Conservation (phyloP, 2,888 invertebrate genomes). For the Aphrophora alni region DNA sequence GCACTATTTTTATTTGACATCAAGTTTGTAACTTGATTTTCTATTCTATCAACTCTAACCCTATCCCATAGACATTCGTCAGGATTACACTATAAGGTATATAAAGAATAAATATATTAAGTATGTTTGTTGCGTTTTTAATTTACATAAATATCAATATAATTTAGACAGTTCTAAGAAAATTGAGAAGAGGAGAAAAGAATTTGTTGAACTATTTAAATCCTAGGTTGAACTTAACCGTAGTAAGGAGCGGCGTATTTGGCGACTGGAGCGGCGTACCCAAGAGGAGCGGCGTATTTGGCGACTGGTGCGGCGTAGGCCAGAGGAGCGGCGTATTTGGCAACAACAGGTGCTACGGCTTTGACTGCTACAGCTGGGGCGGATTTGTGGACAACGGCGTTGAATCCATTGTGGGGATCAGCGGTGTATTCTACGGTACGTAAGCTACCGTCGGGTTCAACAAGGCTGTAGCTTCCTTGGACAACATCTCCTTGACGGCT, state of each 20-base stretch:
- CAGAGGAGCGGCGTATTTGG: slow-evolving; percentile 34
- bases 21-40: too few relatives aligned
- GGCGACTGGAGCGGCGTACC: slow-evolving; percentile 53
- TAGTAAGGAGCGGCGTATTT: slow-evolving; percentile 29
- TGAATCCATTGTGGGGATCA: slow-evolving; percentile 38
- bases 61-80: too few relatives aligned
- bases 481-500: slow-evolving; percentile 2
- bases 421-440: slow-evolving; percentile 44
- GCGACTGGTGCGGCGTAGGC: slow-evolving; percentile 50
- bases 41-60: too few relatives aligned
- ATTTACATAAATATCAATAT: neutral
- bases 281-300: slow-evolving; percentile 56
- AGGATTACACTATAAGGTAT: too few relatives aligned
- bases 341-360: neutral
- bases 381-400: slow-evolving; percentile 41
- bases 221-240: neutral
- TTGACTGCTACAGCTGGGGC: neutral
- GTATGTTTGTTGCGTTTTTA: neutral
- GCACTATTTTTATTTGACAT: too few relatives aligned
- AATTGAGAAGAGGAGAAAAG: neutral
- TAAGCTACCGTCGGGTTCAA: neutral
- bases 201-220: neutral
- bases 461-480: slow-evolving; percentile 6
- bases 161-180: neutral
- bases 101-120: too few relatives aligned